Evolutionary conservation across 2,113 vertebrate genomes (phyloP), one percentile per base, ranked within the genome.

Genomic region (Oryctolagus cuniculus): DNA sequence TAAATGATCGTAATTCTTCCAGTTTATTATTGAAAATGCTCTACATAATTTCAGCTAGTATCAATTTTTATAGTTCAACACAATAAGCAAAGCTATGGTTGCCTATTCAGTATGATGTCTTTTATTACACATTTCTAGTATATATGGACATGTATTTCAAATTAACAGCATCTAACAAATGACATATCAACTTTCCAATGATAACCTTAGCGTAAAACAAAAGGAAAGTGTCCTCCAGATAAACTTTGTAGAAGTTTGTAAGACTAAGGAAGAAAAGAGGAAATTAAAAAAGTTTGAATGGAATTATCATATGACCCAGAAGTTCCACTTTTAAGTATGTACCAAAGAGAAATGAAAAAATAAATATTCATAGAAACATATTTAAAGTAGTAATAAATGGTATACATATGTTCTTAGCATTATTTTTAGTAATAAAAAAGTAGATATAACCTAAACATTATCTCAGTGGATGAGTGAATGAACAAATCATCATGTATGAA

Each of bases 131-230:
- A 58, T 58, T 58, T 58, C 55, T 17, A 58, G 13, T 58, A 58
- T 17, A 58, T 58, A 58, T 58, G 55, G 17, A 58, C 55, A 58
- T 58, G 55, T 17, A 58, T 58, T 36, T 27, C 25, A 80, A 73
- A 51, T 85, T 44, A 34, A 61, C 34, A 87, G 19, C 11, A 31
- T 13, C 66, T 36, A 70, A 63, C 31, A 84, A 94, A 82, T 58
- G 27, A 58, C 25, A 27, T 12, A 61, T 25, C 3, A 16, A 75
- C 16, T 10, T 95, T 44, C 8, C n/a, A 49, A 55, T 27, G n/a
- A 78, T 83, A 92, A 22, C 17, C 21, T 92, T 63, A 87, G 16
- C 61, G 77, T 91, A 83, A 64, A 91, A 83, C 16, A 25, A 25
- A 78, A 87, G 34, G 15, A 17, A 49, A 6, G 22, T 4, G 21